Evolutionary conservation across 2,113 vertebrate species (phyloP).

Genomic region (Myiozetetes cayanensis): DNA sequence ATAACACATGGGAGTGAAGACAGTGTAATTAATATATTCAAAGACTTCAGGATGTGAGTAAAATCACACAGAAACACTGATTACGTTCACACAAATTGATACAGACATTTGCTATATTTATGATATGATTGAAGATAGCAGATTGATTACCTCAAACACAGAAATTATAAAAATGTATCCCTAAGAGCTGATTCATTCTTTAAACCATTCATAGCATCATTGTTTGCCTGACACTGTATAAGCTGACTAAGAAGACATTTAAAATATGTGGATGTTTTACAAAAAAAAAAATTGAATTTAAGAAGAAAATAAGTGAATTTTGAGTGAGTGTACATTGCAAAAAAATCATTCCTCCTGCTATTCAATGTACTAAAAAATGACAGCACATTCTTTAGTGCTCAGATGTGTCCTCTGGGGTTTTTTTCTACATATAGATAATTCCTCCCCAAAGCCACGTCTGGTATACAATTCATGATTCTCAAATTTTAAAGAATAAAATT

Average conservation of each 20-base stretch:
- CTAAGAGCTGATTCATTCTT: background rate
- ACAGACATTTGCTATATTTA: background rate
- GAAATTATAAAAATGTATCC: background rate
- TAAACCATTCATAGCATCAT: background rate
- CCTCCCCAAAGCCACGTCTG: background rate
- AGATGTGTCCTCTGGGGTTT: background rate
- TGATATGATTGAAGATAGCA: background rate
- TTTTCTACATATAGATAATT: background rate
- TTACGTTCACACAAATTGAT: background rate
- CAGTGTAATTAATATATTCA: background rate
- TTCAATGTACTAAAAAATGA: background rate
- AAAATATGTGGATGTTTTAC: background rate
- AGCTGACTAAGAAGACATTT: slow-evolving; percentile 15
- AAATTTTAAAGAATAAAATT: background rate
- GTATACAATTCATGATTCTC: background rate
- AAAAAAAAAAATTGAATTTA: background rate
- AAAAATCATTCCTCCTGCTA: background rate
- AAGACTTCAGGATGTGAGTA: background rate
- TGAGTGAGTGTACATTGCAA: background rate
- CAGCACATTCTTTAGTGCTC: background rate
- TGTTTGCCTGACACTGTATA: background rate
- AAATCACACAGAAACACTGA: background rate
- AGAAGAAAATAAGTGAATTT: background rate
- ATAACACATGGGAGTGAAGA: background rate
- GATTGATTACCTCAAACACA: background rate